Percentiles rank a stretch among this genome's conserved stretches.
Conservation (phyloP, 2,113 vertebrate species). For the Carassius gibelio region DNA sequence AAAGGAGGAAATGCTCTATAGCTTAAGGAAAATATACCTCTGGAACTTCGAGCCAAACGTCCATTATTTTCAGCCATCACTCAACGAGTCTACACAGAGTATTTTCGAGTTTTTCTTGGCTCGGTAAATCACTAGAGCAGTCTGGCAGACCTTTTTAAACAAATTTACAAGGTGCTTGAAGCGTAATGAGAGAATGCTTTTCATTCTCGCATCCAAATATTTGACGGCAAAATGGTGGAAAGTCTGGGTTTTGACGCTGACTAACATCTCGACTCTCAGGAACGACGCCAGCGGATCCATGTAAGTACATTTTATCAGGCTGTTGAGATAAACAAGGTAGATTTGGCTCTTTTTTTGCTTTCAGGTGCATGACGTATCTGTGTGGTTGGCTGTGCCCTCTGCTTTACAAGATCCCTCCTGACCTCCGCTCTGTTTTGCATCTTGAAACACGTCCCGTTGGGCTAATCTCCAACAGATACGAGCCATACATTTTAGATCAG, state of each 20-base stretch:
- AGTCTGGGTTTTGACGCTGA: constrained; percentile 14
- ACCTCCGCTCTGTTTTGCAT: constrained; percentile 9
- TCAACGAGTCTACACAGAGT: constrained; percentile 8
- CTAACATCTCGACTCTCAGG: not conserved
- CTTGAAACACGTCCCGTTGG: not conserved
- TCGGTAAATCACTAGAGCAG: constrained; percentile 19
- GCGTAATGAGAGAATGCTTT: constrained; percentile 43
- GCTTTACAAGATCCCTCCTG: constrained; percentile 21
- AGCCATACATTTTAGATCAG: constrained; percentile 45
- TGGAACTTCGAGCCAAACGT: constrained; percentile 1
- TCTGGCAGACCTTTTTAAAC: constrained; percentile 32
- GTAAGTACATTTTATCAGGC: constrained; percentile 17
- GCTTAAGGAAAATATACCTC: constrained; percentile 19
- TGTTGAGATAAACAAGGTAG: not conserved
- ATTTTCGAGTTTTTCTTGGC: constrained; percentile 43
- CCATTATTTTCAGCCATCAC: constrained; percentile 24
- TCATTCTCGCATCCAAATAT: constrained; percentile 41
- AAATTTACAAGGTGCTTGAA: constrained; percentile 47
- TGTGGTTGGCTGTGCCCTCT: not conserved
- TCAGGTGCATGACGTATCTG: not conserved
- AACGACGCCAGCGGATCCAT: constrained; percentile 11
- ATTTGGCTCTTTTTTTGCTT: not conserved
- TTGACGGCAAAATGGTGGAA: constrained; percentile 14
- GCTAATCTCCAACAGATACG: constrained; percentile 32
- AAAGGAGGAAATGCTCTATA: constrained; percentile 33